phyloP scores from a whole-genome alignment of 2,888 invertebrate species.

The Barypeithes pellucidus region DNA sequence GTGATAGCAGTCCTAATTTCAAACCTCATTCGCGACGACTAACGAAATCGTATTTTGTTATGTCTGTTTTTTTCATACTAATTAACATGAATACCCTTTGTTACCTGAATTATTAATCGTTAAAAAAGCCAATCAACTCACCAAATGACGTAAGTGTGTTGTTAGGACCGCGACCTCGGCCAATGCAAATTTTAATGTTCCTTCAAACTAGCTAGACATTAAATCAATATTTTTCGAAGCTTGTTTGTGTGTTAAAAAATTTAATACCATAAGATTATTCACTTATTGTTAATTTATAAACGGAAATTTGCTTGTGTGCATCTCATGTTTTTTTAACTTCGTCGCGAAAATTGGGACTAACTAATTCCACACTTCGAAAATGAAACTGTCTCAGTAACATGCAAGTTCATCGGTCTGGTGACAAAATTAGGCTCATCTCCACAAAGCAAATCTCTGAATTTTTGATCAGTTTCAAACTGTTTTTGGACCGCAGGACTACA shows the following conservation, averaged over 20 bases:
- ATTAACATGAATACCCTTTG: background rate
- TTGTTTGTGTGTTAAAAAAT: background rate
- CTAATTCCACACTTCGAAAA: too few species aligned
- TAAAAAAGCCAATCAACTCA: background rate
- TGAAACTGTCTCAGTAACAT: too few species aligned
- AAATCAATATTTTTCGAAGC: conserved; percentile 3
- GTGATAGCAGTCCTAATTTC: too few species aligned
- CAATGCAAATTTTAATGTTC: conserved; percentile 5
- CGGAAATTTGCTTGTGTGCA: background rate
- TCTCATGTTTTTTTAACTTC: too few species aligned
- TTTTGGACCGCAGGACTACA: too few species aligned
- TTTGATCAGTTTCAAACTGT: too few species aligned
- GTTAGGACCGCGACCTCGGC: background rate
- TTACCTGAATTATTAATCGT: background rate
- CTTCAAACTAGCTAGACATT: background rate
- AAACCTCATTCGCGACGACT: too few species aligned
- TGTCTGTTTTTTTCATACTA: background rate
- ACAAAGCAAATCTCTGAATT: too few species aligned
- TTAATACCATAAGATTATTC: background rate
- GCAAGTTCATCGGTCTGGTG: too few species aligned
- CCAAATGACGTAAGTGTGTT: conserved; percentile 8
- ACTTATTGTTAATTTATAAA: background rate
- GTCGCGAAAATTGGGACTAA: too few species aligned
- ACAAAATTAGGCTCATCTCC: too few species aligned
- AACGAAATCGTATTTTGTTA: background rate